Percentiles rank a stretch among this genome's conserved stretches.
phyloP scores from a whole-genome alignment of 2,888 invertebrate genomes.

The Rutpela maculata region DNA sequence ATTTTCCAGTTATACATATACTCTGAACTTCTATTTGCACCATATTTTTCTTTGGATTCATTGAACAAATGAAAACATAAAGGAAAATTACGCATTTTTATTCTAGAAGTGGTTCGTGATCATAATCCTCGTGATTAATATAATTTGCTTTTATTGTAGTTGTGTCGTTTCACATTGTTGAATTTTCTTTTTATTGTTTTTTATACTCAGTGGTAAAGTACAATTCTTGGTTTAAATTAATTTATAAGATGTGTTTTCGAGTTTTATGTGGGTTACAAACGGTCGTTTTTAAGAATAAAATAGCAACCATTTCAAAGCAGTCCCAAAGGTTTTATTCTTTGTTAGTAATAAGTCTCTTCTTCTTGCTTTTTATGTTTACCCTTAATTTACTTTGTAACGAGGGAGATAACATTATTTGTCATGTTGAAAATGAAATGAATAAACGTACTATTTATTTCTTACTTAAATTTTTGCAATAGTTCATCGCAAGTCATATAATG shows the following conservation, averaged over 20 bases:
- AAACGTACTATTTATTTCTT: not conserved
- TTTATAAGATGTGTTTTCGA: conserved; percentile 23
- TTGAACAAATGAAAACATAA: not conserved
- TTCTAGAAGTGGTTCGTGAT: not conserved
- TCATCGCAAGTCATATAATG: no score
- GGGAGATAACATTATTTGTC: conserved; percentile 26
- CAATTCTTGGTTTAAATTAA: conserved; percentile 20
- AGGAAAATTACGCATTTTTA: not conserved
- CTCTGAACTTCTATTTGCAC: not conserved
- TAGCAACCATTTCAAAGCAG: conserved; percentile 22
- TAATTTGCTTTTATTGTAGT: conserved; percentile 16
- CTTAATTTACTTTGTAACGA: conserved; percentile 37
- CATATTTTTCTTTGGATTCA: not conserved
- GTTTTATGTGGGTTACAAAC: conserved; percentile 14
- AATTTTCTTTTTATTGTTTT: not conserved
- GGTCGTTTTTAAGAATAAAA: conserved; percentile 23
- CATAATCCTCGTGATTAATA: conserved; percentile 7
- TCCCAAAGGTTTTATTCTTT: conserved; percentile 25
- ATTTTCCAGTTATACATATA: no score
- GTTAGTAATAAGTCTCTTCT: conserved; percentile 28
- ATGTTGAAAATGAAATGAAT: not conserved
- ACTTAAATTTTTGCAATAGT: not conserved
- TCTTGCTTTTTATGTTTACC: conserved; percentile 27
- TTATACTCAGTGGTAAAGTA: conserved; percentile 6
- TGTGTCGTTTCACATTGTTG: not conserved